Evolutionary conservation across 2,113 vertebrate genomes (phyloP).

Genomic region (Hemichromis elongatus): DNA sequence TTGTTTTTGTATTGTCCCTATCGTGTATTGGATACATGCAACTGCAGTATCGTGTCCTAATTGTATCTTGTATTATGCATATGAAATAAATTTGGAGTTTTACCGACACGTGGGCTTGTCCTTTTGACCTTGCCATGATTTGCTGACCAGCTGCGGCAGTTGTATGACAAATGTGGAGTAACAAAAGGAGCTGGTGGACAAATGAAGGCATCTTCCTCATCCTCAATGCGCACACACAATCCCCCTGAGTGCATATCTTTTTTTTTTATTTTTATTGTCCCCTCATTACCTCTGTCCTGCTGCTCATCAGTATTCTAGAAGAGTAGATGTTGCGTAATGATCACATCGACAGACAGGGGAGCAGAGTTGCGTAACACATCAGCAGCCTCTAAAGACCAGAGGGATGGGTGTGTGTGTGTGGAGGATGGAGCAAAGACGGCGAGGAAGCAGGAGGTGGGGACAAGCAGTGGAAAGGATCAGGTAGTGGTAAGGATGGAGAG

Average conservation of each 20-base stretch:
- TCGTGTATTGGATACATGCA: slow-evolving; percentile 39
- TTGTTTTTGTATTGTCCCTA: slow-evolving; percentile 48
- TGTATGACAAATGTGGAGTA: background rate
- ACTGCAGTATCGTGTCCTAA: slow-evolving; percentile 46
- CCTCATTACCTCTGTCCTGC: background rate
- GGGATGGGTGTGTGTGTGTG: background rate
- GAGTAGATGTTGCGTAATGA: slow-evolving; percentile 70
- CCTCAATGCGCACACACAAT: background rate
- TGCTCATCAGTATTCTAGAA: slow-evolving; percentile 70
- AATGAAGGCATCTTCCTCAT: background rate
- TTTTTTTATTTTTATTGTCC: background rate
- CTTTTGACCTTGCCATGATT: slow-evolving; percentile 35
- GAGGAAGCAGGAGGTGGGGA: background rate
- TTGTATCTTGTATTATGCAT: slow-evolving; percentile 64
- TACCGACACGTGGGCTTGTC: slow-evolving; percentile 18
- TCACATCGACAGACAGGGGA: slow-evolving; percentile 65
- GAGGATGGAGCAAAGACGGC: background rate
- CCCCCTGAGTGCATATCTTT: background rate
- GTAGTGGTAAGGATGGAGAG: background rate
- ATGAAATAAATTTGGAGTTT: slow-evolving; percentile 65
- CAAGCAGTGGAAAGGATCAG: background rate
- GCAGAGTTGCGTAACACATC: slow-evolving; percentile 68
- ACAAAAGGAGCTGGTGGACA: background rate
- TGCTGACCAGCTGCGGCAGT: background rate
- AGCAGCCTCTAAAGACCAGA: slow-evolving; percentile 43